A percentile compares a stretch with the other conserved stretches of the same genome.
These are phyloP conservation scores for Cladopsammia gracilis DNA, from an alignment of 64 coral and sea anemone species.

Conservation along the genomic window DNA sequence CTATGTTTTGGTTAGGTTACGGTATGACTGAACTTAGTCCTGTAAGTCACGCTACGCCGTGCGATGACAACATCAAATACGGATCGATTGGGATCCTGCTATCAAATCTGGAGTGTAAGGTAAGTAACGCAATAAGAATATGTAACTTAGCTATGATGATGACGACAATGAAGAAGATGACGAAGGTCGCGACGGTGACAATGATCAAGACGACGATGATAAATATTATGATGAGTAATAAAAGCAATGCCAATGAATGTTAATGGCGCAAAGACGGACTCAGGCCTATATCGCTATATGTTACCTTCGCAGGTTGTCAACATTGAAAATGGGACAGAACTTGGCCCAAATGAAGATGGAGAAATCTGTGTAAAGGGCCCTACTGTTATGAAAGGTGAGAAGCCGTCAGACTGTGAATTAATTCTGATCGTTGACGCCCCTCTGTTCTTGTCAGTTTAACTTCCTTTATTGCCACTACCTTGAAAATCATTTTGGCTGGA, in stretches of 20 bases:
- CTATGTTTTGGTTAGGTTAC: constrained; percentile 66
- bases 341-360: constrained; percentile 79
- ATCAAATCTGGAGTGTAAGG: constrained; percentile 86
- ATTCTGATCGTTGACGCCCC: not conserved
- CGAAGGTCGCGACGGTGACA: too few relatives aligned
- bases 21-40: constrained; percentile 81
- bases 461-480: too few relatives aligned
- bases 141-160: too few relatives aligned
- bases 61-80: constrained; percentile 40
- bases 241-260: not conserved
- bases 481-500: too few relatives aligned
- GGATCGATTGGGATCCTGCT: constrained; percentile 81
- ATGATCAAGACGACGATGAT: not conserved
- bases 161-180: too few relatives aligned
- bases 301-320: constrained; percentile 68
- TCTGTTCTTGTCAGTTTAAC: not conserved
- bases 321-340: constrained; percentile 51
- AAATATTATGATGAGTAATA: not conserved
- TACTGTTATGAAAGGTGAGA: constrained; percentile 90
- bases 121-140: not conserved
- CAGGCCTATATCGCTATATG: not conserved
- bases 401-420: not conserved
- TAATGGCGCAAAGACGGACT: too few relatives aligned
- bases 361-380: constrained; percentile 95
- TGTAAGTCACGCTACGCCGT: constrained; percentile 32